Conservation (phyloP, 37 sponge, comb jelly and placozoan genomes). For the Aphrocallistes beatrix region DNA sequence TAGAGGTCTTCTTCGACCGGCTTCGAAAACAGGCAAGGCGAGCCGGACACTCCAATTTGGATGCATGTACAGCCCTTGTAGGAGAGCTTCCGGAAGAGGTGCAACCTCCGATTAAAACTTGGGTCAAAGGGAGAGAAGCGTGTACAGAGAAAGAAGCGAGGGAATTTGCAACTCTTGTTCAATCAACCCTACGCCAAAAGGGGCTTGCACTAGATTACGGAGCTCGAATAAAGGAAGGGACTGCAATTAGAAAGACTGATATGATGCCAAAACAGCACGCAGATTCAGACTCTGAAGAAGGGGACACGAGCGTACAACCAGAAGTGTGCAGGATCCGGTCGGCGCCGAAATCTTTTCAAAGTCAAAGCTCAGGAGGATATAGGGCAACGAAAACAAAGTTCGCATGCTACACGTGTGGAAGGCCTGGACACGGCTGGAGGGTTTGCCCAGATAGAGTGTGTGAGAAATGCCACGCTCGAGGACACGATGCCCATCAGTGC, state of each 20-base stretch:
- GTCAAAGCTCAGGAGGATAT: no score
- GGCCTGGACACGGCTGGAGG: neutral
- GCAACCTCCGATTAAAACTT: neutral
- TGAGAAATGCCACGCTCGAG: neutral
- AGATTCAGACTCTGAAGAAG: neutral
- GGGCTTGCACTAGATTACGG: neutral
- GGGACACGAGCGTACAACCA: neutral
- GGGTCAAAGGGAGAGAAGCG: neutral
- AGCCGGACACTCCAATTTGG: neutral
- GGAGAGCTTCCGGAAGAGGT: neutral
- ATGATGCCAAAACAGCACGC: neutral
- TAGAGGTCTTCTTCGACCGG: neutral
- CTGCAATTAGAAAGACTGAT: neutral
- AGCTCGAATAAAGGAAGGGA: neutral
- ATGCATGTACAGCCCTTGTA: neutral
- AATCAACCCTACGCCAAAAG: neutral
- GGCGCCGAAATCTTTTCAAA: no score
- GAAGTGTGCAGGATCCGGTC: no score
- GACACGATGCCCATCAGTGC: neutral
- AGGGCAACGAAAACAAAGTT: neutral
- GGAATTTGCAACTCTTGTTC: slow-evolving; percentile 9
- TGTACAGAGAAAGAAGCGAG: neutral
- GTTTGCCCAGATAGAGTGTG: neutral
- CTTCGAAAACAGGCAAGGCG: neutral
- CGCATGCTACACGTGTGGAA: neutral